Evolutionary conservation across 1,140 invertebrate genomes (phyloP).

Genomic region (Aradophagus sp.): DNA sequence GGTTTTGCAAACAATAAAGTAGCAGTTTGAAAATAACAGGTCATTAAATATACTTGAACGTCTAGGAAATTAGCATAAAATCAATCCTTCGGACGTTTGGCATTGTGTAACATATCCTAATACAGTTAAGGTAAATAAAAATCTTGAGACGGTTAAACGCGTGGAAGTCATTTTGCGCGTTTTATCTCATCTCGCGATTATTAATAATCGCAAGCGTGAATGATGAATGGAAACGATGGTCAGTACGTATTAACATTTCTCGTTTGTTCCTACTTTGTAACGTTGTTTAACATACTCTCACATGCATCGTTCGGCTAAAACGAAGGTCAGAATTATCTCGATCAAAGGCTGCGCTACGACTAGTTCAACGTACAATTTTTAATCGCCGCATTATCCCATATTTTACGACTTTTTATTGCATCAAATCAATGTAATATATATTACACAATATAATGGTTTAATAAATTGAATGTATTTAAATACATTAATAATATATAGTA

Average conservation of each 20-base stretch:
- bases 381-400: slow-evolving; percentile 9
- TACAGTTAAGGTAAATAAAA: slow-evolving; percentile 19
- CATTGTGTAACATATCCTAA: slow-evolving; percentile 19
- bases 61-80: slow-evolving; percentile 35
- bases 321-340: slow-evolving; percentile 53
- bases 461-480: no score
- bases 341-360: slow-evolving; percentile 27
- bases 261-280: slow-evolving; percentile 27
- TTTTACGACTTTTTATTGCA: slow-evolving; percentile 20
- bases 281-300: slow-evolving; percentile 25
- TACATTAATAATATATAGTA: no score
- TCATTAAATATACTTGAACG: slow-evolving; percentile 7
- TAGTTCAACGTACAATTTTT: slow-evolving; percentile 22
- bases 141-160: neutral
- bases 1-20: neutral
- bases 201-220: no score
- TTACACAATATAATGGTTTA: no score
- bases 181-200: slow-evolving; percentile 1
- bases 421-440: no score
- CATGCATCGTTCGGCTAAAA: slow-evolving; percentile 7
- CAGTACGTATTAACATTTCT: slow-evolving; percentile 20
- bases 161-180: slow-evolving; percentile 8
- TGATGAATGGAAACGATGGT: slow-evolving; percentile 32
- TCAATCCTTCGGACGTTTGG: slow-evolving; percentile 5
- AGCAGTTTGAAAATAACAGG: neutral